Evolutionary conservation across 2,888 invertebrate genomes (phyloP), one percentile per base, ranked within the genome.

Genomic region (Lamellibrachia satsuma): DNA sequence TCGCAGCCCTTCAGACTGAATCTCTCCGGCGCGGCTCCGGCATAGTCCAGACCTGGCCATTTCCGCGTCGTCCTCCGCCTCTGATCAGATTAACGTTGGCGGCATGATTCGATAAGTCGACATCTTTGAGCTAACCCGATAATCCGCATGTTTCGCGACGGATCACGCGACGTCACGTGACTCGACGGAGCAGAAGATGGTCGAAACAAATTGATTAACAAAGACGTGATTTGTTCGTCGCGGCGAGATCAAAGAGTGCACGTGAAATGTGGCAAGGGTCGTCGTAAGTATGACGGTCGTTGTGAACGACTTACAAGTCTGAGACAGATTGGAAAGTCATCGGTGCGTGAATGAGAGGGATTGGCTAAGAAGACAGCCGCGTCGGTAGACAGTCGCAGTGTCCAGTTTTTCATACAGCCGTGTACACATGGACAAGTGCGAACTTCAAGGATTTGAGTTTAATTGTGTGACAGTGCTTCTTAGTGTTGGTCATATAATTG

Each of bases 51-150:
- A 75, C n/a, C 75, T 75, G 15, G 15, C 11, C 15, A 22, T 39
- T 39, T 75, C 75, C 15, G 75, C 75, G 22, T 15, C 75, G 11
- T 15, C 75, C n/a, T 75, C 75, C 75, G 75, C 22, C 75, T 22
- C 75, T 75, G 75, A 75, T 75, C 75, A 75, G 4, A 75, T 75
- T 75, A 75, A 75, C 75, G n/a, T 22, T 15, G 75, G 22, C 75
- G 22, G n/a, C 75, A 22, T 75, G 75, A 75, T 75, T 75, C 75
- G 75, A 75, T 75, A 75, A 75, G 75, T 75, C n/a, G 75, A 75
- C 75, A 75, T 75, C 75, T 75, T 75, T 75, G 75, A 75, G 75
- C 75, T 75, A 75, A 75, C 75, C 75, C 75, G 75, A 75, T 75
- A 75, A 75, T 75, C n/a, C 75, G 75, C 22, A n/a, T 75, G 75